Evolutionary conservation across 2,113 vertebrate genomes (phyloP), one percentile per base, ranked within the genome.

Genomic region (Nymphicus hollandicus): DNA sequence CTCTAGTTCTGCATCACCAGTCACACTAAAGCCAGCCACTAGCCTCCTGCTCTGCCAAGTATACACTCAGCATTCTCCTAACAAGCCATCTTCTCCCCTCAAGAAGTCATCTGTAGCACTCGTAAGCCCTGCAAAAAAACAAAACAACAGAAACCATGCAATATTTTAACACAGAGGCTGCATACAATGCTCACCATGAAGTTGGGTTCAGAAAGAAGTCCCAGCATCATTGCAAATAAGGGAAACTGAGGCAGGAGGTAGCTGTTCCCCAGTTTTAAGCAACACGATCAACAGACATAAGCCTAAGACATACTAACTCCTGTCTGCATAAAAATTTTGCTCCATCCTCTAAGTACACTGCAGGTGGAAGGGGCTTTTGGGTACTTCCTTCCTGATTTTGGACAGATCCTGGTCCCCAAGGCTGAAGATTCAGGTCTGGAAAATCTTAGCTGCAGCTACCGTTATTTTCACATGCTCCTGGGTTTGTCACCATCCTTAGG

Each of bases 1-100:
- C 56, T 52, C 68, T 7, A 49, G 83, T 90, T 95, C 93, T 93
- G 93, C 94, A 96, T 72, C 89, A 70, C 68, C 86, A 72, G 49
- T 7, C 60, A 73, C 60, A 28, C 20, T 89, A 17, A 64, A 80
- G 85, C 61, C 83, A 96, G 78, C 33, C 65, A 39, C 61, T 9
- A 19, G 83, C 27, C 50, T 72, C 77, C 71, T 89, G 77, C 80
- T 86, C 86, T 33, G 41, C 77, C 52, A 65, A 61, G 13, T 47
- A 71, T 3, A 44, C 37, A 55, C 35, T 56, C 50, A 64, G 13
- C 39, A 7, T 6, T 68, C 77, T 33, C 61, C 41, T 37, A 37
- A 56, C 6, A 1, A 77, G 8, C 13, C 72, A 78, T 56, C 77
- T 78, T 68, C 43, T 71, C 17, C 18, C 64, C 13, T 8, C 7